phyloP scores from a whole-genome alignment of 2,797 vertebrate species.

The Scarus forsteni region DNA sequence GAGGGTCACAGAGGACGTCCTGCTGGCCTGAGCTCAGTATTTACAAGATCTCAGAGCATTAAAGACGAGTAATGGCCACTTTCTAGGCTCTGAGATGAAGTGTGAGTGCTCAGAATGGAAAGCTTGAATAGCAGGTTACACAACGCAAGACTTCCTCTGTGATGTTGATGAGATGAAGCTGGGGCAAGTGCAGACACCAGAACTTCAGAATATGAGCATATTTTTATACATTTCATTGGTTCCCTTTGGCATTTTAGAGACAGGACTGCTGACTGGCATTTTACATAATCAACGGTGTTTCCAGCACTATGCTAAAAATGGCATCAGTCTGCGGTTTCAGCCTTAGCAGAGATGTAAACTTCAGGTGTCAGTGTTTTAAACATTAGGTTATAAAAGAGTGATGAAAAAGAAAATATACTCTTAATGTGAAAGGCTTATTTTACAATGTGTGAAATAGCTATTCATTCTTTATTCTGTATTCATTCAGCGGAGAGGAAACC shows the following conservation, averaged over 20 bases:
- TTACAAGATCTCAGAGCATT: constrained; percentile 47
- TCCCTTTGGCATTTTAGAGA: background rate
- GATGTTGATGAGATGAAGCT: constrained; percentile 7
- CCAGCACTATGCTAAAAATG: too few species aligned
- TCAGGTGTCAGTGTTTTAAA: too few species aligned
- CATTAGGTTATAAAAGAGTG: too few species aligned
- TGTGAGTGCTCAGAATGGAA: constrained; percentile 14
- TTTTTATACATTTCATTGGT: constrained; percentile 2
- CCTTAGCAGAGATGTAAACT: too few species aligned
- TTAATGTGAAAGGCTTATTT: too few species aligned
- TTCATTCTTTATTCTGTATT: too few species aligned
- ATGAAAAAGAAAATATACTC: too few species aligned
- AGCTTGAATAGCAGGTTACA: constrained; percentile 37
- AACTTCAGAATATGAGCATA: constrained; percentile 14
- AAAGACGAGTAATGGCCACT: constrained; percentile 43
- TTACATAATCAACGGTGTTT: background rate
- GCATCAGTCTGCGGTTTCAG: too few species aligned
- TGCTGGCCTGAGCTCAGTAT: constrained; percentile 35
- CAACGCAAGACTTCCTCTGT: constrained; percentile 17
- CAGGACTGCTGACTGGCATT: background rate
- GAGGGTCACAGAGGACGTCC: constrained; percentile 55
- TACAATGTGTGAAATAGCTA: too few species aligned
- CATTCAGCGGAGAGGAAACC: too few species aligned
- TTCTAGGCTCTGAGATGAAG: constrained; percentile 28
- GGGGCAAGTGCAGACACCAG: constrained; percentile 12